Percentiles rank a stretch among this genome's conserved stretches.
phyloP scores from a whole-genome alignment of 2,113 vertebrate genomes.

The Phrynosoma platyrhinos region DNA sequence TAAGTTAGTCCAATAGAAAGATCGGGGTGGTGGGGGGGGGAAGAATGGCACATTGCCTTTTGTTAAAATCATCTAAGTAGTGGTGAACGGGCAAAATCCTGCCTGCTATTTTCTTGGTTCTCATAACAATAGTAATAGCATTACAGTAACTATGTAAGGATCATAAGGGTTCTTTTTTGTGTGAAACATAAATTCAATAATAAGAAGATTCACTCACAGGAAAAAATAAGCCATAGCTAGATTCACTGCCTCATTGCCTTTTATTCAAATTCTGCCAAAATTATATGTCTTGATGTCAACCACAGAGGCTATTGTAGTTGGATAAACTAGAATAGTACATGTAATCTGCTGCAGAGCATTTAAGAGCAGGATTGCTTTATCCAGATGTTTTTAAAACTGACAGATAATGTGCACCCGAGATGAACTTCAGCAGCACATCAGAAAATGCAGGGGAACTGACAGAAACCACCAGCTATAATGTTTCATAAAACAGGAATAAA shows the following conservation, averaged over 20 bases:
- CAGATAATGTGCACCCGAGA: too few relatives aligned
- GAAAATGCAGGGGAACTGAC: not conserved
- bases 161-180: not conserved
- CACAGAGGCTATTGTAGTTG: not conserved
- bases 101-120: too few relatives aligned
- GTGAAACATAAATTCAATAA: not conserved
- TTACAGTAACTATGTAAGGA: too few relatives aligned
- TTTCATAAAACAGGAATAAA: conserved; percentile 22
- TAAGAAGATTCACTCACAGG: not conserved
- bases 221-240: not conserved
- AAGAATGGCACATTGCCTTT: too few relatives aligned
- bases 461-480: not conserved
- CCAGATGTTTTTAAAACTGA: not conserved
- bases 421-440: too few relatives aligned
- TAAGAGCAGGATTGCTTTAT: not conserved
- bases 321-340: not conserved
- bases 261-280: not conserved
- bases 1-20: too few relatives aligned
- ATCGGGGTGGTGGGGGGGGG: too few relatives aligned
- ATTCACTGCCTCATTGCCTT: not conserved
- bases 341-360: not conserved
- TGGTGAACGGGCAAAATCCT: too few relatives aligned
- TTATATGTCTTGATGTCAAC: not conserved
- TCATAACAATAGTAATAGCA: too few relatives aligned
- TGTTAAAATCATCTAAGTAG: too few relatives aligned